A percentile compares a stretch with the other conserved stretches of the same genome.
phyloP scores from a whole-genome alignment of 2,113 vertebrate genomes.

The Pseudorectes ferrugineus region DNA sequence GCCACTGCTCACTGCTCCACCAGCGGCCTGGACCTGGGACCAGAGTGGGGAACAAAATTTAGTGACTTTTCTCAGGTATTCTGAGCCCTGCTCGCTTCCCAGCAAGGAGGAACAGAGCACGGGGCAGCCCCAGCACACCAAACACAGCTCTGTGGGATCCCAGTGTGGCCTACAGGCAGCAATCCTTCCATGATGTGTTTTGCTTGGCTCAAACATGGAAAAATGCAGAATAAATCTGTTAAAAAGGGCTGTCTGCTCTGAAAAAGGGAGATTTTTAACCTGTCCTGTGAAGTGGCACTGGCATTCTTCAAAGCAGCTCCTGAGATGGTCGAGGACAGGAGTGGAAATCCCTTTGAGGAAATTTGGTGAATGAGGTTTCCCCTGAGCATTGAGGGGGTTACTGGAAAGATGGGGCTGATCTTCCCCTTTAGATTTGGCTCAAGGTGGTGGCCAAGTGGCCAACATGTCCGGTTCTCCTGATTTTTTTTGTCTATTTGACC shows the following conservation, averaged over 20 bases:
- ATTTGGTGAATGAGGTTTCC: background rate
- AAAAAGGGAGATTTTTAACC: background rate
- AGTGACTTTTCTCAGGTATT: background rate
- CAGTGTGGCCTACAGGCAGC: background rate
- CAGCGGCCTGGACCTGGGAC: fast-evolving
- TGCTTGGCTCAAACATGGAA: background rate
- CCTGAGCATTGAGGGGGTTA: background rate
- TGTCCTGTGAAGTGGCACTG: background rate
- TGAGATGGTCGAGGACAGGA: background rate
- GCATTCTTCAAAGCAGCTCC: background rate
- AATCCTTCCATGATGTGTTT: background rate
- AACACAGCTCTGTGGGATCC: background rate
- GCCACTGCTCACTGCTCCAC: background rate
- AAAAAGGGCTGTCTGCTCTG: background rate
- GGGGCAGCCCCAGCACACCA: background rate
- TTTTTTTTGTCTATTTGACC: background rate
- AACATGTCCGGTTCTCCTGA: fast-evolving
- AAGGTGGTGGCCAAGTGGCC: background rate
- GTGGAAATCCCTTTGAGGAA: background rate
- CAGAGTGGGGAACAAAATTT: background rate
- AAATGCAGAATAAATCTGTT: background rate
- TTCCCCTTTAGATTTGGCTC: background rate
- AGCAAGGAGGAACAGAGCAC: background rate
- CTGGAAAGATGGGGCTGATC: background rate
- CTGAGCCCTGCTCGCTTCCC: background rate